Conservation (phyloP, 2,888 invertebrate species). For the Folsomia manolachei region DNA sequence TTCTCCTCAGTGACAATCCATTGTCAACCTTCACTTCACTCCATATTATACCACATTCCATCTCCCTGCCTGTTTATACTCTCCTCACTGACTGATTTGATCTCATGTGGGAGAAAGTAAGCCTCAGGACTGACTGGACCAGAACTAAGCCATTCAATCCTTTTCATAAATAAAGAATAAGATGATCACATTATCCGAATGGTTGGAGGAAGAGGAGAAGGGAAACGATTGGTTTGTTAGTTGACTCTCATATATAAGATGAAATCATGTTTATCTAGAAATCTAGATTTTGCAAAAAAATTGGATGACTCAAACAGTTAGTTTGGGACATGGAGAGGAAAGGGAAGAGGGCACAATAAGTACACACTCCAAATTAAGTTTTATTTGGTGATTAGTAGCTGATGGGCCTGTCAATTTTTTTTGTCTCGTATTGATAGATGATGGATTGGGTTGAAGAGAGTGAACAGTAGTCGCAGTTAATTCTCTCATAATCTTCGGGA, state of each 20-base stretch:
- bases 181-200: background rate
- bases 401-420: background rate
- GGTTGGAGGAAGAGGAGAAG: background rate
- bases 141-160: background rate
- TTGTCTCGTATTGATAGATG: background rate
- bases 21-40: background rate
- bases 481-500: too few relatives aligned
- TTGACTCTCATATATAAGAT: background rate
- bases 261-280: background rate
- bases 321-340: too few relatives aligned
- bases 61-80: too few relatives aligned
- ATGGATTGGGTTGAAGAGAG: background rate
- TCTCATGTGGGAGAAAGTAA: background rate
- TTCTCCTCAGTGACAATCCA: background rate
- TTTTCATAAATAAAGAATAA: conserved; percentile 20
- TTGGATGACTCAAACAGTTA: conserved; percentile 10
- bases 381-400: background rate
- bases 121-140: background rate
- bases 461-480: background rate
- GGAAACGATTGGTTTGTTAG: background rate
- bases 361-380: background rate
- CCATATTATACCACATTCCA: background rate
- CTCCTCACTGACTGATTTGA: background rate
- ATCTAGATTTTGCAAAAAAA: conserved; percentile 6
- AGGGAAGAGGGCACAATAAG: background rate